These are phyloP conservation scores for Podilymbus podiceps DNA, from an alignment of 2,113 vertebrate genomes.

Conservation along the genomic window DNA sequence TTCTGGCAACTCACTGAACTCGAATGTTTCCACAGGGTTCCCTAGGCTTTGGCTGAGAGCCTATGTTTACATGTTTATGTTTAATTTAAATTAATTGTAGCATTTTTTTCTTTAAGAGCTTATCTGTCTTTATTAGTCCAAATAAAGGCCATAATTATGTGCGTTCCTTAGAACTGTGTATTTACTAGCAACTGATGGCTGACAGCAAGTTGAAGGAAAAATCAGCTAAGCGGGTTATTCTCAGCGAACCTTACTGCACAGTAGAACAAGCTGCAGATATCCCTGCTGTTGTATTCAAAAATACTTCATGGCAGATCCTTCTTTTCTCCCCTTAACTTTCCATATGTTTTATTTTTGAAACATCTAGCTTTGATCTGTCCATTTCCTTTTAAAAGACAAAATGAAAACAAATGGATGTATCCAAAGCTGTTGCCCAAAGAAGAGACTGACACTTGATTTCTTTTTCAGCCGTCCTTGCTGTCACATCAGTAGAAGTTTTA, in stretches of 20 bases:
- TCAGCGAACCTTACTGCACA: conserved; percentile 11
- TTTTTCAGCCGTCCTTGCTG: neutral
- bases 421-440: neutral
- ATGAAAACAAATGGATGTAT: neutral
- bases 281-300: conserved; percentile 1
- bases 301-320: neutral
- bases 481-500: neutral
- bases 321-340: neutral
- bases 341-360: conserved; percentile 2
- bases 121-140: conserved; percentile 56
- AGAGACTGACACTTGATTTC: neutral
- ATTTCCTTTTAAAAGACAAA: conserved; percentile 7
- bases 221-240: neutral
- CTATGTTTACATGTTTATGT: conserved; percentile 23
- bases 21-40: neutral
- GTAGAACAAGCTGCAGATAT: neutral
- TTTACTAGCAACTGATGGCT: conserved; percentile 35
- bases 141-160: conserved; percentile 52
- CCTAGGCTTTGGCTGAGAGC: neutral
- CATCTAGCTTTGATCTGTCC: neutral
- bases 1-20: neutral
- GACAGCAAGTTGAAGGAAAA: conserved; percentile 26
- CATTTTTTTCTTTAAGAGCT: conserved; percentile 47
- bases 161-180: conserved; percentile 6
- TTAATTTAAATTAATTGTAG: conserved; percentile 55